phyloP scores from a whole-genome alignment of 2,113 vertebrate species.

The Cololabis saira region DNA sequence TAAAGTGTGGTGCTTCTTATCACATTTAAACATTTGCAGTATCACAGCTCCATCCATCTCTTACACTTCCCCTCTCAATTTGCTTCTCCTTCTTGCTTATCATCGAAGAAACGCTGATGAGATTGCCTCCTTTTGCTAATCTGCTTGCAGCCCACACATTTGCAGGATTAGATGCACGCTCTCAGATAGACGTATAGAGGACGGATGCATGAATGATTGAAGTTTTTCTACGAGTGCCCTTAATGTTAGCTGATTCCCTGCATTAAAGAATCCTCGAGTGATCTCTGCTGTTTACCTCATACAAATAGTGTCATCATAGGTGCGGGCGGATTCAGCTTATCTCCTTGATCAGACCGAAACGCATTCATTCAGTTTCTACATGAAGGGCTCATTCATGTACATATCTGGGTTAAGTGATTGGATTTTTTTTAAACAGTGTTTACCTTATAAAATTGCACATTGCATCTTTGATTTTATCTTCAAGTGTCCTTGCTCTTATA shows the following conservation, averaged over 20 bases:
- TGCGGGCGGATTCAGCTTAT: conserved; percentile 34
- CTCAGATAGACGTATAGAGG: conserved; percentile 2
- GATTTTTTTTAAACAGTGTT: not conserved
- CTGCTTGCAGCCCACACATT: conserved; percentile 45
- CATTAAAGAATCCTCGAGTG: conserved; percentile 30
- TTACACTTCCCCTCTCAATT: not conserved
- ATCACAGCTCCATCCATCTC: not conserved
- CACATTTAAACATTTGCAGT: not conserved
- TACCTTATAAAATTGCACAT: too few species aligned
- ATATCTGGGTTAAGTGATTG: not conserved
- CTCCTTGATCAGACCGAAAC: conserved; percentile 20
- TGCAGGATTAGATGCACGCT: conserved; percentile 12
- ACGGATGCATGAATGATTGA: not conserved
- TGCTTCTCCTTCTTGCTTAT: conserved; percentile 1
- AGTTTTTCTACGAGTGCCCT: conserved; percentile 44
- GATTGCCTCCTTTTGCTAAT: conserved; percentile 31
- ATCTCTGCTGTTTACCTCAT: conserved; percentile 1
- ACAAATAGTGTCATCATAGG: conserved; percentile 21
- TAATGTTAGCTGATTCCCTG: conserved; percentile 10
- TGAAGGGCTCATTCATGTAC: conserved; percentile 15
- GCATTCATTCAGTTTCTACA: conserved; percentile 2
- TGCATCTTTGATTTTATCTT: not conserved
- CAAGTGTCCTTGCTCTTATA: not conserved
- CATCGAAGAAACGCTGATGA: conserved; percentile 22
- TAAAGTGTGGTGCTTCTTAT: conserved; percentile 2